Base-by-base conservation (phyloP, 2,113 vertebrate genomes). In the Nannobrachium achirus region DNA sequence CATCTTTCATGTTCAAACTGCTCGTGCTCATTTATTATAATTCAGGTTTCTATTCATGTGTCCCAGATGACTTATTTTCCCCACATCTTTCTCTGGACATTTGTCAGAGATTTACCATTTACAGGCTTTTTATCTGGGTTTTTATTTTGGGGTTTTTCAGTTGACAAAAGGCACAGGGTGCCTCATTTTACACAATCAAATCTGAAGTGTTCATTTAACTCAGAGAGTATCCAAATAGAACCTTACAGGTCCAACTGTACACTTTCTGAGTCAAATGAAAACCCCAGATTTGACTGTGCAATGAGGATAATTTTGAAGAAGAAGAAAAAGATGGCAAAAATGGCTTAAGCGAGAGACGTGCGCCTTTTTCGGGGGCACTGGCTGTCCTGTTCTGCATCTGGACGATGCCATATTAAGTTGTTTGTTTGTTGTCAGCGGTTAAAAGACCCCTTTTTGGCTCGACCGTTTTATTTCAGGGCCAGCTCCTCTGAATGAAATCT, bases 401-500 rank as follows among this genome's bases (percentile, higher is more conserved):
- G 15, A 41, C 13, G 60, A 48, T 33, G 6, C 11, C 44, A n/a
- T n/a, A 46, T 60, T n/a, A 73, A 38, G 66, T 69, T 11, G 68
- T 69, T 73, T 83, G 73, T 16, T 42, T 18, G n/a, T 39, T 82
- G 25, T 33, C 25, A 33, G 25, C 25, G 25, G 25, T 33, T 33
- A 33, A 33, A 33, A 33, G 25, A 33, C 25, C 3, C n/a, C 25
- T 33, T 69, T 78, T 52, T 50, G 52, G 71, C 55, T 39, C 59
- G 58, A 19, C 11, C 65, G 45, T 73, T 76, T 19, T 10, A 11
- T 15, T 25, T 55, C 5, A 2, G 71, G 78, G 80, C 60, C 76
- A 74, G 62, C 71, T 66, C 69, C 25, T 84, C 87, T 83, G 73
- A 88, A 83, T 83, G 74, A 87, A 86, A 85, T 85, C 72, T 82